Percentiles rank a stretch among this genome's conserved stretches.
Conservation (phyloP, 1,140 invertebrate species). For the Lordiphosa stackelbergi region DNA sequence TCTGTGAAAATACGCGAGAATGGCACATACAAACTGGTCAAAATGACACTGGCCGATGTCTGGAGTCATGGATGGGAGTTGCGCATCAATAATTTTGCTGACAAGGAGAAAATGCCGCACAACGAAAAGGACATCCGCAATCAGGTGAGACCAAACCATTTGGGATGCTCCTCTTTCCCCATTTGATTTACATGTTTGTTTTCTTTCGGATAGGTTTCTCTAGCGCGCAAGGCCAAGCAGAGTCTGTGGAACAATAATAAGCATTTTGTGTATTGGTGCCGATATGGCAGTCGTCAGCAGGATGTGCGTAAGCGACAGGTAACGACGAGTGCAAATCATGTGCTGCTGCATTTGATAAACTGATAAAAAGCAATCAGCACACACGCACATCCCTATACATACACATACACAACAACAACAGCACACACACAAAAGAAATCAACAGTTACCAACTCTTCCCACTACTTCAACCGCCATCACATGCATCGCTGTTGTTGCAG, state of each 20-base stretch:
- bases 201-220: slow-evolving; percentile 48
- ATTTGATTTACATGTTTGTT: not conserved
- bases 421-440: slow-evolving; percentile 10
- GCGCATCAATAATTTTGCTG: slow-evolving; percentile 84
- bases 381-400: not conserved
- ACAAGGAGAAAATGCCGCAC: slow-evolving; percentile 82
- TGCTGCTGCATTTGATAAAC: slow-evolving; percentile 67
- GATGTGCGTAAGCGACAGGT: slow-evolving; percentile 83
- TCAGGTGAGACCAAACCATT: slow-evolving; percentile 77
- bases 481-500: slow-evolving; percentile 44
- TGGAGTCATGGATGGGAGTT: slow-evolving; percentile 83
- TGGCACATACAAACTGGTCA: slow-evolving; percentile 80
- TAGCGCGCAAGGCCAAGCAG: slow-evolving; percentile 74
- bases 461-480: slow-evolving; percentile 10
- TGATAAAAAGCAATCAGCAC: slow-evolving; percentile 45
- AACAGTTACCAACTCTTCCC: slow-evolving; percentile 4
- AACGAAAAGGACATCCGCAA: slow-evolving; percentile 82
- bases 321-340: slow-evolving; percentile 73
- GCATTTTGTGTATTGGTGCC: slow-evolving; percentile 84
- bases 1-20: slow-evolving; percentile 81
- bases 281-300: slow-evolving; percentile 82
- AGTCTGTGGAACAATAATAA: slow-evolving; percentile 82
- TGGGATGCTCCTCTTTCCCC: too few relatives aligned
- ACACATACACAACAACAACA: slow-evolving; percentile 2
- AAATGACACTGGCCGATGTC: slow-evolving; percentile 81